Evolutionary conservation across 2,113 vertebrate species (phyloP).

Genomic region (Actinemys pallida): DNA sequence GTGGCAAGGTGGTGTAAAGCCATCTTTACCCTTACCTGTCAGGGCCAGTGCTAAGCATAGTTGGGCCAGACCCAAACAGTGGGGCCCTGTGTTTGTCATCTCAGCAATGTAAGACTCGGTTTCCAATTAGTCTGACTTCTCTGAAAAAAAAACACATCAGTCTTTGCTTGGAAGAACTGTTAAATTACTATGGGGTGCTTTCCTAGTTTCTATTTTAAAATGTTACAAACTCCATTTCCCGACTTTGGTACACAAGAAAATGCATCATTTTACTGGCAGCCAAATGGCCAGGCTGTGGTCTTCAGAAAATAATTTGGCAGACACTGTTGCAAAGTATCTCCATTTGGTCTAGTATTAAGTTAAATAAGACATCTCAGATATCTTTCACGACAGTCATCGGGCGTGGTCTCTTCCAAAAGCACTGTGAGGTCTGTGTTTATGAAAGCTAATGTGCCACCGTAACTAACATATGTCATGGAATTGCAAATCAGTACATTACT

Average conservation of each 20-base stretch:
- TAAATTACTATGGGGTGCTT: background rate
- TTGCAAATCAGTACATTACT: constrained; percentile 54
- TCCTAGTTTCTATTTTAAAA: background rate
- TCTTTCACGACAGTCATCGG: constrained; percentile 52
- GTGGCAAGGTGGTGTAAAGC: background rate
- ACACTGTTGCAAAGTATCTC: constrained; percentile 27
- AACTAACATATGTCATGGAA: constrained; percentile 57
- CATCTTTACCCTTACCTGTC: background rate
- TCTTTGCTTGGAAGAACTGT: no score
- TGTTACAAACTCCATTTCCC: constrained; percentile 7
- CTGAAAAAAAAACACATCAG: background rate
- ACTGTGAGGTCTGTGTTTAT: constrained; percentile 42
- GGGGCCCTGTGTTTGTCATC: background rate
- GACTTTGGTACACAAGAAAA: constrained; percentile 60
- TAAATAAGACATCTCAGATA: constrained; percentile 61
- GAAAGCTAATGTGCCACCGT: constrained; percentile 8
- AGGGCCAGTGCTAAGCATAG: background rate
- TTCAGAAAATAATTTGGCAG: constrained; percentile 63
- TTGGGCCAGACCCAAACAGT: background rate
- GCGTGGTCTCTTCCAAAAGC: constrained; percentile 44
- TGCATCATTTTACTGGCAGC: constrained; percentile 57
- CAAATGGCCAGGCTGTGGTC: constrained; percentile 56
- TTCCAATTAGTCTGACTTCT: background rate
- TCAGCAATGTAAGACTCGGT: background rate
- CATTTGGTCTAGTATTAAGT: constrained; percentile 40